A percentile compares a stretch with the other conserved stretches of the same genome.
Evolutionary conservation across 2,888 invertebrate species (phyloP).

Genomic region (Torymus auratus): DNA sequence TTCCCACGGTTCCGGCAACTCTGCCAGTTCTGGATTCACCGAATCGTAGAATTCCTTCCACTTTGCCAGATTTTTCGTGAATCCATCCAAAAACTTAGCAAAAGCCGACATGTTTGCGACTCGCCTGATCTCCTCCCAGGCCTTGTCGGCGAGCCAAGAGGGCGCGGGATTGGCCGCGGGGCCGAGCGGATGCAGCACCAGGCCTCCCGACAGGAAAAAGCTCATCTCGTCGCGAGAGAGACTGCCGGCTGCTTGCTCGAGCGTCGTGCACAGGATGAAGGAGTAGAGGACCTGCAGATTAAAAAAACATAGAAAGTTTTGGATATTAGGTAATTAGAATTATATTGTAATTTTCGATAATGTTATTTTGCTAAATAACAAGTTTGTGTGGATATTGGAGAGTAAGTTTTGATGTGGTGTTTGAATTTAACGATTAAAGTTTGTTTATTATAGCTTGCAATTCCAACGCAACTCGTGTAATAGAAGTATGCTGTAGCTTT

Average conservation of each 20-base stretch:
- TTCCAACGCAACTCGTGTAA: no score
- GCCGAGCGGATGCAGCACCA: slow-evolving; percentile 79
- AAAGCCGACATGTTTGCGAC: slow-evolving; percentile 79
- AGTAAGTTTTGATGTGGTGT: no score
- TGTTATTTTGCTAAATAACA: no score
- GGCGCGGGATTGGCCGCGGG: slow-evolving; percentile 82
- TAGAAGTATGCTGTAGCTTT: no score
- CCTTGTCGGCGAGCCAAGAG: slow-evolving; percentile 85
- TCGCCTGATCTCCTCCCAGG: slow-evolving; percentile 89
- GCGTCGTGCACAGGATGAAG: slow-evolving; percentile 86
- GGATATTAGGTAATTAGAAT: no score
- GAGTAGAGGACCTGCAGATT: slow-evolving; percentile 76
- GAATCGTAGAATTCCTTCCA: slow-evolving; percentile 86
- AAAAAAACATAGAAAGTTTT: no score
- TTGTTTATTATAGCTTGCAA: no score
- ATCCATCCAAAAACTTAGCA: slow-evolving; percentile 79
- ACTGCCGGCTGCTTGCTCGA: slow-evolving; percentile 80
- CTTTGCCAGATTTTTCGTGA: slow-evolving; percentile 73
- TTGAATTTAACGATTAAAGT: no score
- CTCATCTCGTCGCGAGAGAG: slow-evolving; percentile 80
- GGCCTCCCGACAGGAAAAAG: slow-evolving; percentile 88
- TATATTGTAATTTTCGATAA: no score
- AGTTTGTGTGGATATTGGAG: no score
- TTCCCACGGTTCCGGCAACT: slow-evolving; percentile 83
- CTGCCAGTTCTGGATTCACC: slow-evolving; percentile 81